phyloP scores from a whole-genome alignment of 1,140 invertebrate genomes.

The Formica exsecta region DNA sequence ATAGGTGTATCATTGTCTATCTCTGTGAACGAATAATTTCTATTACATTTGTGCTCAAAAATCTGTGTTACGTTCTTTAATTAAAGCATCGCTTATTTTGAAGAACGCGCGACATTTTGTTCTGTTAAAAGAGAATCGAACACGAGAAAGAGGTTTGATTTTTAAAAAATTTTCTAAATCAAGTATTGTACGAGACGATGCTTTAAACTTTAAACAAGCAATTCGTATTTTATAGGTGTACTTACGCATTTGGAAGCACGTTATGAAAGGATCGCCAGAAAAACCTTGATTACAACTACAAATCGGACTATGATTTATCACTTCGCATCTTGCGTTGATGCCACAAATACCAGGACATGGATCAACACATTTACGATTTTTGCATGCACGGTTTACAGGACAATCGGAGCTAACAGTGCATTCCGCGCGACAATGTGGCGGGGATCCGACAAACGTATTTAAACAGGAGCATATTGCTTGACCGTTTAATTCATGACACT shows the following conservation, averaged over 20 bases:
- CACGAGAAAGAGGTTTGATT: neutral
- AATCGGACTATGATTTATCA: constrained; percentile 88
- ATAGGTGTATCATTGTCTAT: neutral
- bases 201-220: neutral
- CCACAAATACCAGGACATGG: constrained; percentile 94
- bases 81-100: neutral
- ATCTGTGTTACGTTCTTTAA: neutral
- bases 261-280: constrained; percentile 90
- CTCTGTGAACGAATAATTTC: constrained; percentile 34
- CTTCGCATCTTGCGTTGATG: constrained; percentile 90
- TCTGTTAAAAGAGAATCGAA: neutral
- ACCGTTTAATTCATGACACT: constrained; percentile 86
- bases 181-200: neutral
- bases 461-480: constrained; percentile 92
- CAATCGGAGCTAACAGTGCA: constrained; percentile 93
- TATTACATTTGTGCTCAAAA: neutral
- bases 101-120: neutral
- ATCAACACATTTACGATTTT: constrained; percentile 92
- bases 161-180: neutral
- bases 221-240: constrained; percentile 21
- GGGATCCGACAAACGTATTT: constrained; percentile 90
- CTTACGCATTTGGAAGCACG: constrained; percentile 89
- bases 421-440: constrained; percentile 92
- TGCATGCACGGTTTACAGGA: constrained; percentile 90
- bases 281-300: constrained; percentile 89